Percentiles rank a stretch among this genome's conserved stretches.
These are phyloP conservation scores for Berghia stephanieae DNA, from an alignment of 1,140 invertebrate species.

Conservation along the genomic window DNA sequence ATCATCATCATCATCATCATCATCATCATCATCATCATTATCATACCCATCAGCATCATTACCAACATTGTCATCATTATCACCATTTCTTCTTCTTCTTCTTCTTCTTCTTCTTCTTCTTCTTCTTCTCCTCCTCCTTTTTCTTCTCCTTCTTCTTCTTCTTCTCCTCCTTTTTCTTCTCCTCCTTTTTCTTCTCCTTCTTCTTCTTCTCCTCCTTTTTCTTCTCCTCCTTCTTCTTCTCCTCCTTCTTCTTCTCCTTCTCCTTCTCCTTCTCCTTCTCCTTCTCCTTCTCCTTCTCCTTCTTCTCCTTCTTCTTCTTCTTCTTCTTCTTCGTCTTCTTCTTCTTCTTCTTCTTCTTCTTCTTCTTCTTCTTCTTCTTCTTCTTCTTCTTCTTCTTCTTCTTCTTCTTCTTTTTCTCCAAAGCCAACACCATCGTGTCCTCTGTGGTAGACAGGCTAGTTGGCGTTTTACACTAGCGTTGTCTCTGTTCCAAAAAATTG, in stretches of 20 bases:
- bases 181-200: neutral
- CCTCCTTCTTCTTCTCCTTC: neutral
- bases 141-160: no score
- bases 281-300: neutral
- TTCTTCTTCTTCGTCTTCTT: neutral
- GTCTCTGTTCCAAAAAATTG: no score
- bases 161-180: neutral
- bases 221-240: neutral
- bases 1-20: neutral
- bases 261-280: neutral
- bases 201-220: neutral
- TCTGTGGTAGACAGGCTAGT: no score
- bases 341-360: neutral
- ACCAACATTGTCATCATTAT: no score
- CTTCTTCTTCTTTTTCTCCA: neutral
- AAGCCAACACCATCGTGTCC: no score
- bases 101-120: neutral
- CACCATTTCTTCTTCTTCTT: neutral
- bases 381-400: neutral
- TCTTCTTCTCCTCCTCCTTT: neutral
- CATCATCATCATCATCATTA: neutral
- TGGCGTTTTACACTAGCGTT: no score
- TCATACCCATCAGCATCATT: no score
- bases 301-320: neutral
- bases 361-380: neutral